Conservation (phyloP, 2,888 invertebrate species). For the Pocota personata region DNA sequence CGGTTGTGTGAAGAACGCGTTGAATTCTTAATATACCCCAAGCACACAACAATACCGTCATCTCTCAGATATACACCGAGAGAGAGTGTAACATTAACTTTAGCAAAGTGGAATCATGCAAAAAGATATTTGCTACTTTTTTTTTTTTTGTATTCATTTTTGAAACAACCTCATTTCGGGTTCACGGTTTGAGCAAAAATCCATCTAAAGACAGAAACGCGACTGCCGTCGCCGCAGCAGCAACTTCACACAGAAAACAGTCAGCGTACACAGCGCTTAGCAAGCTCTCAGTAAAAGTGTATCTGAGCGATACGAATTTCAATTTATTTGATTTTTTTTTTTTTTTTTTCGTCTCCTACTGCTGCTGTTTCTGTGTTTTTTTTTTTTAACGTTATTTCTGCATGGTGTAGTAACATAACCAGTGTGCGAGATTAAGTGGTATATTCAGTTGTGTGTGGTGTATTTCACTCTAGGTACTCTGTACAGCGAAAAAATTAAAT, state of each 20-base stretch:
- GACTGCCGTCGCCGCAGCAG: conserved; percentile 74
- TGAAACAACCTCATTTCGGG: conserved; percentile 63
- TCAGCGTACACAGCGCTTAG: conserved; percentile 27
- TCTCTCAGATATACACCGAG: conserved; percentile 32
- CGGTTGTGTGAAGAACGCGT: conserved; percentile 66
- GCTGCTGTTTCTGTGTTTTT: conserved; percentile 34
- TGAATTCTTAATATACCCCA: conserved; percentile 40
- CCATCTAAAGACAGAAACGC: conserved; percentile 66
- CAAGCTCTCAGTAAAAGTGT: conserved; percentile 59
- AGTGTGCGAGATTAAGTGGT: conserved; percentile 69
- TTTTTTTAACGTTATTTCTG: conserved; percentile 52
- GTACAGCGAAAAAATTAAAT: conserved; percentile 43
- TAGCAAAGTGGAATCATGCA: conserved; percentile 68
- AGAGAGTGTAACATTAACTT: conserved; percentile 54
- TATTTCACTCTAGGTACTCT: conserved; percentile 64
- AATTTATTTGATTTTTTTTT: conserved; percentile 51
- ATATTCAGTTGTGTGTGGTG: conserved; percentile 63
- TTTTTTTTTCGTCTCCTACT: conserved; percentile 18
- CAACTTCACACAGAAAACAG: conserved; percentile 75
- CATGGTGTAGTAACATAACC: conserved; percentile 64
- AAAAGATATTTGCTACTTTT: conserved; percentile 57
- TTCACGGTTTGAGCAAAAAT: conserved; percentile 62
- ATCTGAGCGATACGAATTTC: conserved; percentile 67
- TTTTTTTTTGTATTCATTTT: conserved; percentile 27
- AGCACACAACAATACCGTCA: conserved; percentile 18